These are phyloP conservation scores for Dryobates pubescens DNA, from an alignment of 2,797 vertebrate genomes.

Conservation along the genomic window DNA sequence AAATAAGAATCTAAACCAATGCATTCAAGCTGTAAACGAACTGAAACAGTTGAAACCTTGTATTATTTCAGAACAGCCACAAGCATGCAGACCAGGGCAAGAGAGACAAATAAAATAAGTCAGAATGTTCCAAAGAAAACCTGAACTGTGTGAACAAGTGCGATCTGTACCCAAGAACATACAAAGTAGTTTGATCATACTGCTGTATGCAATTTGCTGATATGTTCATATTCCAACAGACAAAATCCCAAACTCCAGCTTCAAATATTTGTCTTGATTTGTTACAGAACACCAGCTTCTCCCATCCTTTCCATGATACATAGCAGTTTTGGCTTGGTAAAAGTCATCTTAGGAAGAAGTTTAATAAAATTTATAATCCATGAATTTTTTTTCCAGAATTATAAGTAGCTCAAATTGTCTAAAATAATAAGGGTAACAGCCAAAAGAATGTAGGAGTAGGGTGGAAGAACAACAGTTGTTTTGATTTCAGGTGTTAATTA, in stretches of 20 bases:
- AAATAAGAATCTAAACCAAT: neutral
- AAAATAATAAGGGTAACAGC: neutral
- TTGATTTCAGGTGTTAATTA: neutral
- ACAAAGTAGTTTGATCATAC: neutral
- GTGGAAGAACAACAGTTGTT: neutral
- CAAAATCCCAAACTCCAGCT: neutral
- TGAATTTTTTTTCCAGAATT: neutral
- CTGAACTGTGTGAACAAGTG: neutral
- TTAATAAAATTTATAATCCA: neutral
- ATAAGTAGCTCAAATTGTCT: neutral
- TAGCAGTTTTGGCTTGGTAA: neutral
- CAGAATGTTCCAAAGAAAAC: neutral
- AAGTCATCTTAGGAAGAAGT: neutral
- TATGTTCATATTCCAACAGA: neutral
- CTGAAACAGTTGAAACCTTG: neutral
- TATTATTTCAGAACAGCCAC: neutral
- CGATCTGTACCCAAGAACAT: neutral
- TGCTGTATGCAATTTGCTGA: neutral
- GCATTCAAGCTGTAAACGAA: neutral
- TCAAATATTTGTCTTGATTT: neutral
- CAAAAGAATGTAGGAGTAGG: neutral
- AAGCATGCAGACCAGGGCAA: neutral
- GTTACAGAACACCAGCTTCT: neutral
- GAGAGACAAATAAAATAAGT: neutral
- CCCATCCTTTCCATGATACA: neutral